Base-by-base conservation (phyloP, 2,113 vertebrate species). In the Piprites chloris region DNA sequence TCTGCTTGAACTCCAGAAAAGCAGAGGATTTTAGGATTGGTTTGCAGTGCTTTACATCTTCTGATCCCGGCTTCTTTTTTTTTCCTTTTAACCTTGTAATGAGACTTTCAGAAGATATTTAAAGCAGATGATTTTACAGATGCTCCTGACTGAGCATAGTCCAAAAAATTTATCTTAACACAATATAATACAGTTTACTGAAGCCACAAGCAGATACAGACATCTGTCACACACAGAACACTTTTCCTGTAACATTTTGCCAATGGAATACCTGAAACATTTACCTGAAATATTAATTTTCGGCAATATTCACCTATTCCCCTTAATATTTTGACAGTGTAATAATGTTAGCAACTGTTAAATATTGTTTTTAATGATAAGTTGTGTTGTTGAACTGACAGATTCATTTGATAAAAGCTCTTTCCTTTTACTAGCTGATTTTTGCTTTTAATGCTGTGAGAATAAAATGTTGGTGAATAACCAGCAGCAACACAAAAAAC, bases 391-490 rank as follows among this genome's bases (percentile, higher is more conserved):
- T 94, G 79, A 96, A 50, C 33, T 75, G 56, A 27, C 14, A 17
- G 15, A 68, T 72, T 56, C 12, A 9, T 86, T 73, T 5, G 14
- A 14, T 42, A 26, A 47, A 39, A 62, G 55, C 13, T 30, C 22
- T 82, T 74, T 49, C 33, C 37, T 77, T 53, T 83, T 72, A 30
- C 30, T 28, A 49, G n/a, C 33, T 76, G 55, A 42, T 46, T 56
- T 96, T 95, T 96, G 63, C 65, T 94, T 42, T 92, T 95, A 93
- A 87, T 9, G n/a, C 52, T 91, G n/a, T n/a, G 37, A 81, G 47
- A 96, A 76, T 75, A 91, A 92, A 95, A 95, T 56, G 83, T n/a
- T 87, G 66, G 56, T 53, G 90, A 96, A 95, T 85, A 66, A 96
- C 72, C 6, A 76, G 89, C 35, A 76, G 56, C 63, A 73, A 92